phyloP scores from a whole-genome alignment of 1,140 invertebrate species.

The Brachionus paranguensis region DNA sequence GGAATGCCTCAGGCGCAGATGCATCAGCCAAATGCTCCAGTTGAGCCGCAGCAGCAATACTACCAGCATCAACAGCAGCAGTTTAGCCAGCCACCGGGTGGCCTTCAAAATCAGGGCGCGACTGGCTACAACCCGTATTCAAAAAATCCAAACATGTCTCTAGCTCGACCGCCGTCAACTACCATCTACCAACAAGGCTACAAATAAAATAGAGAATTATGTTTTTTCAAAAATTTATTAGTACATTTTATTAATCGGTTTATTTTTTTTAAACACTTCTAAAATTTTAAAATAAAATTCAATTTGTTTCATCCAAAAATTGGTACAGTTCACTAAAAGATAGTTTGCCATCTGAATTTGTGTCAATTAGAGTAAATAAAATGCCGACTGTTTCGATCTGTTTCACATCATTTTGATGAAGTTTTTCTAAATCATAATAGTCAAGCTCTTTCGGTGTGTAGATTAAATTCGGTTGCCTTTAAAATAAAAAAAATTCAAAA shows the following conservation, averaged over 20 bases:
- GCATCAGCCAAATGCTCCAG: not conserved
- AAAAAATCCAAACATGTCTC: conserved; percentile 4
- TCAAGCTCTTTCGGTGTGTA: not conserved
- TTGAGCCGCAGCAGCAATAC: not conserved
- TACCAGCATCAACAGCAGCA: not conserved
- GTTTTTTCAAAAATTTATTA: not conserved
- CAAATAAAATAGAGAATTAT: not conserved
- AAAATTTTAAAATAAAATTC: not conserved
- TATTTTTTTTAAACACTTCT: not conserved
- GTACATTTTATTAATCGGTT: not conserved
- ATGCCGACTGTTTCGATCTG: not conserved
- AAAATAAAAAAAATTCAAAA: not conserved
- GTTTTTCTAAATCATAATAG: not conserved
- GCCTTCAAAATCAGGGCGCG: not conserved
- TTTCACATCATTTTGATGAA: not conserved
- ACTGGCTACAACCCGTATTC: conserved; percentile 15
- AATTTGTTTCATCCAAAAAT: conserved; percentile 18
- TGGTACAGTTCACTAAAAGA: not conserved
- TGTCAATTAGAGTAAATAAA: not conserved
- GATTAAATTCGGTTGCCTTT: not conserved
- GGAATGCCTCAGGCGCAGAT: not conserved
- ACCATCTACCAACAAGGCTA: conserved; percentile 24
- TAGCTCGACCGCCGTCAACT: conserved; percentile 15
- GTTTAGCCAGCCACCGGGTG: not conserved
- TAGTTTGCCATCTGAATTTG: conserved; percentile 3